Percentiles rank a stretch among this genome's conserved stretches.
Conservation (phyloP, 1,140 invertebrate genomes). For the Platyura marginata region DNA sequence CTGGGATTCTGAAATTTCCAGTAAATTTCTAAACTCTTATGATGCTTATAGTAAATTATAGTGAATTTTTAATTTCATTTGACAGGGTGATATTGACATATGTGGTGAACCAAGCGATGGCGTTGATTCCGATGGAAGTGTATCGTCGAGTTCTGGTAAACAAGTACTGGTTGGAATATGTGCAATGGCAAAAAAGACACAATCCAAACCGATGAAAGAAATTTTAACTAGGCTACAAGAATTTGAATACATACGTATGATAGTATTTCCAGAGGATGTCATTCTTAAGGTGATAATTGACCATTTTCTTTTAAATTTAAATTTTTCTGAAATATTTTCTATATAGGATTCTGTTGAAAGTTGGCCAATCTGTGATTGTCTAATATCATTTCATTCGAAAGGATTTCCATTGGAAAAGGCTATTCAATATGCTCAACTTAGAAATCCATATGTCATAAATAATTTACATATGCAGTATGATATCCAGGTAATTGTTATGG, state of each 20-base stretch:
- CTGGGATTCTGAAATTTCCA: no score
- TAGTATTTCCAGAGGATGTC: slow-evolving; percentile 85
- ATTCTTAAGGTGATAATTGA: slow-evolving; percentile 56
- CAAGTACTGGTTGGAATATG: slow-evolving; percentile 89
- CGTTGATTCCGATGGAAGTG: slow-evolving; percentile 31
- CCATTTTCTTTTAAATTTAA: not conserved
- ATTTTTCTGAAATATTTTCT: not conserved
- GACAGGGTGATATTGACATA: slow-evolving; percentile 51
- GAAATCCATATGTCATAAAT: slow-evolving; percentile 95
- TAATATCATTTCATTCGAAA: slow-evolving; percentile 97
- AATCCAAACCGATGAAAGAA: slow-evolving; percentile 97
- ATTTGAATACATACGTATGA: slow-evolving; percentile 89
- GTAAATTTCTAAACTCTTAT: no score
- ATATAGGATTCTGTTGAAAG: slow-evolving; percentile 81
- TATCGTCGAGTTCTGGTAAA: slow-evolving; percentile 21
- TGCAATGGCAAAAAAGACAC: slow-evolving; percentile 97
- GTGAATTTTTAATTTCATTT: no score
- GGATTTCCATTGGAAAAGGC: slow-evolving; percentile 97
- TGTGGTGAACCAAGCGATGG: slow-evolving; percentile 37
- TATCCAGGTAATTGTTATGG: slow-evolving; percentile 47
- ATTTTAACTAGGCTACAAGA: slow-evolving; percentile 86
- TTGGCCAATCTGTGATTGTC: slow-evolving; percentile 94
- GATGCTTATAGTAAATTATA: no score
- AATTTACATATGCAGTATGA: slow-evolving; percentile 98
- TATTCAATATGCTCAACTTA: slow-evolving; percentile 85